These are phyloP conservation scores for Drosophila picticornis DNA, from an alignment of 2,888 invertebrate genomes.

Conservation along the genomic window DNA sequence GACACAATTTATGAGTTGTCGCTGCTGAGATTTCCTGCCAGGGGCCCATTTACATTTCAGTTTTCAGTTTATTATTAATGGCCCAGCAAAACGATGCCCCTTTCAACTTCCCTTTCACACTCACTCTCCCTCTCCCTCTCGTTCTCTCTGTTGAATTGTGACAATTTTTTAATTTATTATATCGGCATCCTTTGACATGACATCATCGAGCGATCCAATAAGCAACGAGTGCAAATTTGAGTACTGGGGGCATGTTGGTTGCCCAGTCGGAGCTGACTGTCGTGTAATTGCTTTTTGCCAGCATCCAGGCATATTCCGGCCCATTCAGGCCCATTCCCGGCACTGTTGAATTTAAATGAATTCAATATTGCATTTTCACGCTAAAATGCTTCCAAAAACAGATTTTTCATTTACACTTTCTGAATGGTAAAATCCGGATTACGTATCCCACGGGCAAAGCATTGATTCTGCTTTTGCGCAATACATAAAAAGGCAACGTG, in stretches of 20 bases:
- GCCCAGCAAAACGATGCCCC: conserved; percentile 13
- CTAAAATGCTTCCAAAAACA: conserved; percentile 84
- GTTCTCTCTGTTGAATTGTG: conserved; percentile 36
- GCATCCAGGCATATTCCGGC: conserved; percentile 16
- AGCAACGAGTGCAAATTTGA: conserved; percentile 31
- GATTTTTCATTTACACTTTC: conserved; percentile 84
- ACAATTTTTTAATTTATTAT: conserved; percentile 54
- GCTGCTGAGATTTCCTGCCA: conserved; percentile 51
- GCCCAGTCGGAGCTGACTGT: conserved; percentile 31
- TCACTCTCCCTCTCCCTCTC: accelerated
- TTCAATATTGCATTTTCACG: conserved; percentile 84
- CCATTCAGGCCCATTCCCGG: conserved; percentile 20
- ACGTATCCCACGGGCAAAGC: conserved; percentile 82
- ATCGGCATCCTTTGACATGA: conserved; percentile 38
- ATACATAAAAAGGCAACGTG: conserved; percentile 33
- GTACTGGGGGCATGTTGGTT: neutral
- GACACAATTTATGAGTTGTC: conserved; percentile 82
- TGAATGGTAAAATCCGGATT: conserved; percentile 83
- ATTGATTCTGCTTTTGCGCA: conserved; percentile 77
- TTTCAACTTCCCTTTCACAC: neutral
- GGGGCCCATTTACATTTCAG: conserved; percentile 62
- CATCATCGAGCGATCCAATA: conserved; percentile 39
- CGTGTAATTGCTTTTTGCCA: conserved; percentile 80
- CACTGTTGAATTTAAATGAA: conserved; percentile 81
- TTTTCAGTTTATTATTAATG: conserved; percentile 72